Percentiles rank a stretch among this genome's conserved stretches.
Evolutionary conservation across 2,888 invertebrate species (phyloP).

Genomic region (Pelosia muscerda): DNA sequence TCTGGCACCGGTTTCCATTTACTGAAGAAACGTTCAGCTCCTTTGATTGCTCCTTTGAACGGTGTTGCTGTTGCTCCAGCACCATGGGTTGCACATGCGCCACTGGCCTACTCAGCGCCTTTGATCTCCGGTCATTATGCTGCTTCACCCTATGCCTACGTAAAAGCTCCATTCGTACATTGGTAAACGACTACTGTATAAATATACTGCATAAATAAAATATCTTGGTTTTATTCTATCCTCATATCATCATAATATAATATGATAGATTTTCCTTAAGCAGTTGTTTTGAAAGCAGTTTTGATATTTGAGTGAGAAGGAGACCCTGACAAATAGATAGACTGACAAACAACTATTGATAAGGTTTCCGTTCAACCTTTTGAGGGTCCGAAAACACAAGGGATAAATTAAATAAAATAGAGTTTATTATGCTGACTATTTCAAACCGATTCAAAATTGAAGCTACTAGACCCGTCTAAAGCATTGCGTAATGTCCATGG

Average conservation of each 20-base stretch:
- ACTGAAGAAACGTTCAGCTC: slow-evolving; percentile 71
- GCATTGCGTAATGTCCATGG: too few relatives aligned
- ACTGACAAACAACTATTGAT: too few relatives aligned
- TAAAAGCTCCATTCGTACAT: slow-evolving; percentile 27
- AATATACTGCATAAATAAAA: not conserved
- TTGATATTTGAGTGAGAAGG: too few relatives aligned
- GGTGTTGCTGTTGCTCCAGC: slow-evolving; percentile 25
- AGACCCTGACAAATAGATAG: too few relatives aligned
- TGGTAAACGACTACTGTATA: slow-evolving; percentile 32
- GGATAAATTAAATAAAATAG: too few relatives aligned
- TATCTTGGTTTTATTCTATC: slow-evolving; percentile 2
- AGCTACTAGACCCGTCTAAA: too few relatives aligned
- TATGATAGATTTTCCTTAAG: not conserved
- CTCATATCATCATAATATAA: not conserved
- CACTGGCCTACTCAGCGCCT: slow-evolving; percentile 54
- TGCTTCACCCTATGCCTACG: slow-evolving; percentile 11
- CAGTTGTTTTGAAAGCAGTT: too few relatives aligned
- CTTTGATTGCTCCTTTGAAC: slow-evolving; percentile 43
- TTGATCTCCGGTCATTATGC: slow-evolving; percentile 28
- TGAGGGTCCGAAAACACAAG: too few relatives aligned
- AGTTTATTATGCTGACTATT: too few relatives aligned
- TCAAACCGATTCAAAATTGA: too few relatives aligned
- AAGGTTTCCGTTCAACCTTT: too few relatives aligned
- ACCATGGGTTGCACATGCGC: slow-evolving; percentile 30
- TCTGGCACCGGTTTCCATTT: slow-evolving; percentile 56